These are phyloP conservation scores for Aphidius gifuensis DNA, from an alignment of 1,140 invertebrate genomes.

Conservation along the genomic window DNA sequence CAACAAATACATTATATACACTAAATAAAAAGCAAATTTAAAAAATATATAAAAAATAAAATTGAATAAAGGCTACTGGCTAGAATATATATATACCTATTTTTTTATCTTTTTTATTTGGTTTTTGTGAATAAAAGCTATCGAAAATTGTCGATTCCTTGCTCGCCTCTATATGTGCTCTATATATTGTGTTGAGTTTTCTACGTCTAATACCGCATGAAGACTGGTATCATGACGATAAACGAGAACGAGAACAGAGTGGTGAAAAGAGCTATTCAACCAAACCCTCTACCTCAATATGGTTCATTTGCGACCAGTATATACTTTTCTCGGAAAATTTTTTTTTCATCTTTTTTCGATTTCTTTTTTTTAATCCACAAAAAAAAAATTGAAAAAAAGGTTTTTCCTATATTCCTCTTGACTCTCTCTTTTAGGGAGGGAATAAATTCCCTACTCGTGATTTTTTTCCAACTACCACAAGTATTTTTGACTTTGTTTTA, in stretches of 20 bases:
- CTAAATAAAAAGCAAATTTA: too few species aligned
- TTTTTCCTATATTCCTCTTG: not conserved
- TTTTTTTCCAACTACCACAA: not conserved
- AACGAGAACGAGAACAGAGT: conserved; percentile 17
- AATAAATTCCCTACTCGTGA: not conserved
- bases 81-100: not conserved
- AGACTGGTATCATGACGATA: conserved; percentile 18
- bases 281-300: conserved; percentile 15
- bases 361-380: conserved; percentile 1
- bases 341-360: conserved; percentile 2
- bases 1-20: too few species aligned
- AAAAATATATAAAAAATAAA: not conserved
- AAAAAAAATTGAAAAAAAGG: not conserved
- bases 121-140: conserved; percentile 3
- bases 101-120: not conserved
- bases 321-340: not conserved
- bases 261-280: conserved; percentile 17
- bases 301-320: conserved; percentile 18
- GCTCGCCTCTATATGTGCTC: too few species aligned
- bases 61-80: too few species aligned
- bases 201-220: conserved; percentile 6
- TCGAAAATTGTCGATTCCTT: conserved; percentile 13
- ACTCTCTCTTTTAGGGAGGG: too few species aligned
- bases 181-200: not conserved
- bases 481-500: not conserved